phyloP scores from a whole-genome alignment of 2,797 vertebrate genomes.

The Phyllotis vaccarum region DNA sequence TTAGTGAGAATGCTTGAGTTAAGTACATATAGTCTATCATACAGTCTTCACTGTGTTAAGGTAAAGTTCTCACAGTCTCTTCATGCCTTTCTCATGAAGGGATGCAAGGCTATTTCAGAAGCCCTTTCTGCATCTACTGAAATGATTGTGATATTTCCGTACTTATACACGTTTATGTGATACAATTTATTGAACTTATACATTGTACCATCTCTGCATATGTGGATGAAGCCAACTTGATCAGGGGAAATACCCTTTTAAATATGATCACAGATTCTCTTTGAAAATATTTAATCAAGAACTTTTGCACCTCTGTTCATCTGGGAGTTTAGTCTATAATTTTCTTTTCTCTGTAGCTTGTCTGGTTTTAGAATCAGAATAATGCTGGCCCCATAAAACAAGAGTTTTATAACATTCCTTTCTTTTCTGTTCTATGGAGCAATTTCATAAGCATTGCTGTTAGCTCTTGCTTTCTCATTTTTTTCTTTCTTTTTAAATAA shows the following conservation, averaged over 20 bases:
- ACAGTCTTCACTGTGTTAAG: not conserved
- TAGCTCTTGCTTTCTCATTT: not conserved
- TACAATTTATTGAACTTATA: not conserved
- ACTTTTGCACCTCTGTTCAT: not conserved
- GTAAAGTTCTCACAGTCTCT: not conserved
- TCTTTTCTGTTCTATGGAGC: not conserved
- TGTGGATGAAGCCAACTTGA: not conserved
- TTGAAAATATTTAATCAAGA: not conserved
- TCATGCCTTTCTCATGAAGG: not conserved
- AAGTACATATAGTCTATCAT: not conserved
- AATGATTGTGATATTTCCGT: not conserved
- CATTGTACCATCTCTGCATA: not conserved
- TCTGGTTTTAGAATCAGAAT: not conserved
- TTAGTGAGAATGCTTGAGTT: not conserved
- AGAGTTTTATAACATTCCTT: not conserved
- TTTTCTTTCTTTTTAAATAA: not conserved
- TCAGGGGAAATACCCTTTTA: not conserved
- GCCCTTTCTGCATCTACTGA: not conserved
- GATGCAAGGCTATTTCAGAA: not conserved
- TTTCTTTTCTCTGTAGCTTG: not conserved
- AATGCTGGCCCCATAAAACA: not conserved
- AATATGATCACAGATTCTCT: not conserved
- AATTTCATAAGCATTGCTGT: not conserved
- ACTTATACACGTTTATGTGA: not conserved
- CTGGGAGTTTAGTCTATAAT: not conserved